Base-by-base conservation (phyloP, 2,113 vertebrate species). In the Phyllostomus hastatus region DNA sequence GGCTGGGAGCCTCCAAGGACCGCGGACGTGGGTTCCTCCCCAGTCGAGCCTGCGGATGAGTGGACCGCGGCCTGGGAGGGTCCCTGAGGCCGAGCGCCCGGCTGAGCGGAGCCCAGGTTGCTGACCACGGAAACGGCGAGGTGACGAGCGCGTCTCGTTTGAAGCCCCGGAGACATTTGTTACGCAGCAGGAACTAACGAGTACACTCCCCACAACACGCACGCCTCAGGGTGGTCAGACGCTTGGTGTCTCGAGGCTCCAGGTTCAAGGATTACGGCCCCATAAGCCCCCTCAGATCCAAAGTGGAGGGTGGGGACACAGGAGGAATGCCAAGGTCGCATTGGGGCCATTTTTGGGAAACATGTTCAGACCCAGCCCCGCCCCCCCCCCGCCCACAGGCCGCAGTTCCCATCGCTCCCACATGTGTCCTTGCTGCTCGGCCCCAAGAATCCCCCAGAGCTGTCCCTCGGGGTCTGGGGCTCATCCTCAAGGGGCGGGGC, bases 381-480 rank as follows among this genome's bases (percentile, higher is more conserved):
- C 24, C 26, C 57, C 24, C 59, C 0, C 7, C 57, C 24, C 59
- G 0, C 7, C 31, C n/a, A 26, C 0, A 15, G 85, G 20, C 31
- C 31, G 1, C 41, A 41, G 6, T 52, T 12, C 59, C 7, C 8
- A 10, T 35, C 48, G 38, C 35, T 67, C 41, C 28, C 46, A 10
- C 2, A 0, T 12, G 83, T 19, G 5, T 64, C 5, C 16, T 1
- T 0, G 3, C 81, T 35, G 5, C 2, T 48, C 66, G 1, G 10
- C 38, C 52, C 57, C 48, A 7, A 1, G 46, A 11, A 28, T n/a
- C 67, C 48, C 0, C 28, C 3, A 35, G 81, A 15, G 52, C 20
- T 31, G 7, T 10, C 52, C 46, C 0, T 17, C 26, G 1, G 2
- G 14, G 67, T 11, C 2, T 10, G 57, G 41, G 46, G 66, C 64